phyloP scores from a whole-genome alignment of 2,113 vertebrate genomes.

The Oostethus manadensis region DNA sequence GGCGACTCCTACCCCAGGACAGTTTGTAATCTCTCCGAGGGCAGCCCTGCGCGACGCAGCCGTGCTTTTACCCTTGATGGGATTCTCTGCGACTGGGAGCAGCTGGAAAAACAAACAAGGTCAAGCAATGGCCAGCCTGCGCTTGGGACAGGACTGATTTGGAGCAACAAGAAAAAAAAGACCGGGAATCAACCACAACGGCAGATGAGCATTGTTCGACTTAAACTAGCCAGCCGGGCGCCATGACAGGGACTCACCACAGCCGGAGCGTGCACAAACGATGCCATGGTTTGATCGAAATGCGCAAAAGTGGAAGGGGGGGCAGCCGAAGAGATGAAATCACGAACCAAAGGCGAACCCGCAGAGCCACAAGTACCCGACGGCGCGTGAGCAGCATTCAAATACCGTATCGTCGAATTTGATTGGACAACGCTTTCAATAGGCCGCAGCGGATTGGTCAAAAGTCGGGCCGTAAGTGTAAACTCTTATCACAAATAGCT shows the following conservation, averaged over 20 bases:
- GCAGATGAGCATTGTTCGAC: no score
- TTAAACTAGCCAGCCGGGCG: no score
- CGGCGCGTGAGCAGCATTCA: slow-evolving; percentile 45
- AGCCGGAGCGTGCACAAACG: no score
- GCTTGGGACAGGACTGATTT: background rate
- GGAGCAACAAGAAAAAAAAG: background rate
- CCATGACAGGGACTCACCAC: no score
- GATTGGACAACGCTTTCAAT: slow-evolving; percentile 56
- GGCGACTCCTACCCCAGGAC: slow-evolving; percentile 18
- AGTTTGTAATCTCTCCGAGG: slow-evolving; percentile 69
- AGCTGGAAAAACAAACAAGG: background rate
- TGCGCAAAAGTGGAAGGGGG: no score
- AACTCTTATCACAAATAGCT: no score
- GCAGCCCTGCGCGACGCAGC: slow-evolving; percentile 48
- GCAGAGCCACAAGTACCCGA: no score
- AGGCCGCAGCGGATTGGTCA: no score
- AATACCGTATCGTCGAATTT: slow-evolving; percentile 54
- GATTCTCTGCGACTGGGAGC: slow-evolving; percentile 40
- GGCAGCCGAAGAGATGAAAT: no score
- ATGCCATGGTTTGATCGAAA: no score
- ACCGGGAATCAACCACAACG: background rate
- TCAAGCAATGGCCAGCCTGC: background rate
- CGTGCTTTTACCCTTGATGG: slow-evolving; percentile 31
- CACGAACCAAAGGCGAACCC: no score
- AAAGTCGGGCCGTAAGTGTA: no score